Conservation (phyloP, 2,113 vertebrate species). For the Grammomys dolichurus region DNA sequence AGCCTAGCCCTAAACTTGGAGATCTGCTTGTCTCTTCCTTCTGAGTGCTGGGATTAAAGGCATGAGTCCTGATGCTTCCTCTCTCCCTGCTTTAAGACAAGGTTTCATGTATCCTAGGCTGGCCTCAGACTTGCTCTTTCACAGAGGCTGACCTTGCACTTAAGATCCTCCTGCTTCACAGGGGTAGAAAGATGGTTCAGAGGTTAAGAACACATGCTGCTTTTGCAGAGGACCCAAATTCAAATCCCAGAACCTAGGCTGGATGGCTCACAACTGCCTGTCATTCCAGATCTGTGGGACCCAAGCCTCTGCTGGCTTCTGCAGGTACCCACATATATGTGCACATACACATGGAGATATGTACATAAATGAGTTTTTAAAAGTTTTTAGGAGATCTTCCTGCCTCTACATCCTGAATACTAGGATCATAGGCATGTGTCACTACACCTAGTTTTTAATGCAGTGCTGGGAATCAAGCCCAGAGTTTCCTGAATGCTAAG, state of each 20-base stretch:
- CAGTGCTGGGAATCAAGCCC: not conserved
- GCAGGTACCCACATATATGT: not conserved
- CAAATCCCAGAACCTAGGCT: not conserved
- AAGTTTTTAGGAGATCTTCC: not conserved
- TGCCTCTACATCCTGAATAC: not conserved
- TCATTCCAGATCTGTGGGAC: not conserved
- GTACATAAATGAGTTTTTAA: not conserved
- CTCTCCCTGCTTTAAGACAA: not conserved
- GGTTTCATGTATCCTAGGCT: not conserved
- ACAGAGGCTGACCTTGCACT: not conserved
- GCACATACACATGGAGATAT: not conserved
- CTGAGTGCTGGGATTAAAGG: not conserved
- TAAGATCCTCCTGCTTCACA: not conserved
- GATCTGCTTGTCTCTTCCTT: not conserved
- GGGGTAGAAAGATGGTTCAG: not conserved
- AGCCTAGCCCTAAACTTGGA: not conserved
- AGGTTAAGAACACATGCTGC: not conserved
- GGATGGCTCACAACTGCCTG: not conserved
- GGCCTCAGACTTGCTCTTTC: not conserved
- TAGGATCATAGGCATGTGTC: not conserved
- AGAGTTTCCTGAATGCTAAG: not conserved
- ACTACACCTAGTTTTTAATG: not conserved
- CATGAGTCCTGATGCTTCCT: not conserved
- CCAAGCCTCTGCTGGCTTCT: not conserved
- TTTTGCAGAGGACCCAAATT: not conserved